Base-by-base conservation (phyloP, 2,888 invertebrate species). In the Orgyia antiqua region DNA sequence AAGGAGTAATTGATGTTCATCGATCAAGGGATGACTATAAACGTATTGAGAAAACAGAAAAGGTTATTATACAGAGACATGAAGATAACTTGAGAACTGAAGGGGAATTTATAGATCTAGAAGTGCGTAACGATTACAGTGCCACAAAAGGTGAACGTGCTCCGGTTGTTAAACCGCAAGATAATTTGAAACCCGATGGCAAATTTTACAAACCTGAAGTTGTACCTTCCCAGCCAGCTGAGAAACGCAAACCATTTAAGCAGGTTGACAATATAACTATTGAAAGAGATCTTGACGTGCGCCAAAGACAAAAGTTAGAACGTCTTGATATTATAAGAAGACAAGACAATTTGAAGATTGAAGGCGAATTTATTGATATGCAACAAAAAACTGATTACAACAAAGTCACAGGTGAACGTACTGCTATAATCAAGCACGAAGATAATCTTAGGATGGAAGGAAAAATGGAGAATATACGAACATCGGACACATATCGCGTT, bases 361-460 rank as follows among this genome's bases (percentile, higher is more conserved):
- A 89, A 72, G 90, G 89, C 12, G 88, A 89, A 56, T 89, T 89
- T 47, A 76, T 84, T 18, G 88, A 89, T 45, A 75, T 87, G 53
- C 84, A 87, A 42, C 87, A 87, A 51, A 86, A 79, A 57, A 87
- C 88, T 46, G 89, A 90, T 53, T 89, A 88, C 46, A 77, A 54
- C 10, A 67, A 74, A 25, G 79, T 86, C 1, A 78, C 68, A 12
- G 86, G 87, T 9, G 89, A 89, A 59, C 68, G 87, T 45, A 79
- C 86, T 30, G 79, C 83, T 33, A 82, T 87, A 18, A 87, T 84
- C 0, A 86, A 73, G 52, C 91, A 90, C 13, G 84, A 88, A 44
- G 92, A 93, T 53, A 92, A 92, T 64, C 68, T 92, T 7, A 88
- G 79, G 58, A 80, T 89, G 69, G 90, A 90, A 63, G 91, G 90